phyloP scores from a whole-genome alignment of 2,797 vertebrate species.

The Adelosebastes latens region DNA sequence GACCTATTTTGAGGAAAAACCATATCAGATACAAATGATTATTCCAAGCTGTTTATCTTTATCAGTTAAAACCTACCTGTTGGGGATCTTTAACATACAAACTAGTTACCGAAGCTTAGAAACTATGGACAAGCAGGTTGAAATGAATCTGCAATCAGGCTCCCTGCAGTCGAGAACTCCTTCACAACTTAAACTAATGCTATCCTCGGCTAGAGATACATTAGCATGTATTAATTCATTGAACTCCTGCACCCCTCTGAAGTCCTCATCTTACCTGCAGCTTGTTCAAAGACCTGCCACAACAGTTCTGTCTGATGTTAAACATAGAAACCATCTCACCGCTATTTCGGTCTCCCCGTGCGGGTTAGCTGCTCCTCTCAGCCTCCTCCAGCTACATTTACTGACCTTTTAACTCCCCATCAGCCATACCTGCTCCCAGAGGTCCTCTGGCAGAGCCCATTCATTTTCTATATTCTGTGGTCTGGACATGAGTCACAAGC shows the following conservation, averaged over 20 bases:
- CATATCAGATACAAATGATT: conserved; percentile 6
- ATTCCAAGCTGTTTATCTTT: conserved; percentile 13
- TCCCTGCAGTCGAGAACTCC: conserved; percentile 16
- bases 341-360: conserved; percentile 1
- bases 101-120: conserved; percentile 14
- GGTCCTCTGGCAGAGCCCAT: conserved; percentile 29
- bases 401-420: conserved; percentile 50
- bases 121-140: conserved; percentile 8
- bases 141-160: conserved; percentile 32
- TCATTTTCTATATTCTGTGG: conserved; percentile 28
- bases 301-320: conserved; percentile 30
- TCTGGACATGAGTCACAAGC: conserved; percentile 5
- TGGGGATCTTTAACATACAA: conserved; percentile 24
- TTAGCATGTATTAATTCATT: conserved; percentile 19
- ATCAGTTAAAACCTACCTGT: conserved; percentile 24
- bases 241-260: background rate
- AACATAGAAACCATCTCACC: conserved; percentile 30
- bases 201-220: conserved; percentile 23
- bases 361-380: conserved; percentile 20
- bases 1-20: conserved; percentile 4
- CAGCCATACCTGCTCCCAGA: conserved; percentile 14
- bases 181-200: conserved; percentile 27
- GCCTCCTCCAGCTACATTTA: conserved; percentile 38
- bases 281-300: conserved; percentile 11
- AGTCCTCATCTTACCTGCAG: background rate